Evolutionary conservation across 2,113 vertebrate genomes (phyloP).

Genomic region (Dromas ardeola): DNA sequence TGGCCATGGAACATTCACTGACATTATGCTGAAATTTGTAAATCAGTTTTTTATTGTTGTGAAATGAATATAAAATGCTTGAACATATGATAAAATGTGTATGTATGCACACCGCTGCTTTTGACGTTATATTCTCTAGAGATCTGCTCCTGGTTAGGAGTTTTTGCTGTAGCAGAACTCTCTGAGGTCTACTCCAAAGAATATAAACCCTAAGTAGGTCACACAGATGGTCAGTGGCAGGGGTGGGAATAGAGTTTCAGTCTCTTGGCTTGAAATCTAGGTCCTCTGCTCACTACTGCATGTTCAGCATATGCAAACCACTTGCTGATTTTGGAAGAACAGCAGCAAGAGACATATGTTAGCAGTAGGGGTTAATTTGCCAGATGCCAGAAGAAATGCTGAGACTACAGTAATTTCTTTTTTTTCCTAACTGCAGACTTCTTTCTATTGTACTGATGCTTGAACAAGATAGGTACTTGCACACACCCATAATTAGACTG

Average conservation of each 20-base stretch:
- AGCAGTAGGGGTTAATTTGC: slow-evolving; percentile 21
- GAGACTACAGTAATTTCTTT: background rate
- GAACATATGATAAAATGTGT: background rate
- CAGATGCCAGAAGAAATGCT: background rate
- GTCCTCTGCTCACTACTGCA: background rate
- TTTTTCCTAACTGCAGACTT: background rate
- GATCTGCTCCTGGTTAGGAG: background rate
- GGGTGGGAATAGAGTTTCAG: background rate
- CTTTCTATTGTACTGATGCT: background rate
- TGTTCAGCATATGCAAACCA: slow-evolving; percentile 23
- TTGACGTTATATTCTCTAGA: background rate
- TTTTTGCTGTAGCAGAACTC: background rate
- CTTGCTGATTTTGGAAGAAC: slow-evolving; percentile 7
- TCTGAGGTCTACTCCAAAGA: background rate
- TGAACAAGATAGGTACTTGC: background rate
- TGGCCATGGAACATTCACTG: background rate
- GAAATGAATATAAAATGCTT: background rate
- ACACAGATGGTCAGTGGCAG: slow-evolving; percentile 7
- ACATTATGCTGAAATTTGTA: background rate
- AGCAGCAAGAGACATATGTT: slow-evolving; percentile 29
- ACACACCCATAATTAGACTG: background rate
- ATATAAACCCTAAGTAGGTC: background rate
- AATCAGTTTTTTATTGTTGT: background rate
- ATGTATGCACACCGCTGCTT: background rate
- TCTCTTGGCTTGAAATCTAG: background rate